These are phyloP conservation scores for Arenaria interpres DNA, from an alignment of 2,113 vertebrate species.

Conservation along the genomic window DNA sequence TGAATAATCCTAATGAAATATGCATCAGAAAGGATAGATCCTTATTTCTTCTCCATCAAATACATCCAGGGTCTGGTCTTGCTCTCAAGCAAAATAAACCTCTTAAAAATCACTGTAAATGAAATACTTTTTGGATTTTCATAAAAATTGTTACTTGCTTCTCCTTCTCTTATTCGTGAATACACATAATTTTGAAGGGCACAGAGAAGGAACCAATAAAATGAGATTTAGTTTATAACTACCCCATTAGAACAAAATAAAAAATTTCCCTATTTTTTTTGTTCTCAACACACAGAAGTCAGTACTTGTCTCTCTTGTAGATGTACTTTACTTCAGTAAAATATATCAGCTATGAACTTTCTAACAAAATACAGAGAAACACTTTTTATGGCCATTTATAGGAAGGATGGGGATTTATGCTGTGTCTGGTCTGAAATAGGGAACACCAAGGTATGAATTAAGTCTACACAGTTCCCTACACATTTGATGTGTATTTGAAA, in stretches of 20 bases:
- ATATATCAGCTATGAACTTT: neutral
- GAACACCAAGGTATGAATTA: neutral
- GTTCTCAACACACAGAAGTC: neutral
- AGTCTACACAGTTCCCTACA: neutral
- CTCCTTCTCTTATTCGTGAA: neutral
- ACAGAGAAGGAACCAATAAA: neutral
- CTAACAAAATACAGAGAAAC: neutral
- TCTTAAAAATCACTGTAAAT: neutral
- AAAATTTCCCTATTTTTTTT: neutral
- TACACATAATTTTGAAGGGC: neutral
- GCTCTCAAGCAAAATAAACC: neutral
- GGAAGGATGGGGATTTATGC: neutral
- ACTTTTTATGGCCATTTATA: neutral
- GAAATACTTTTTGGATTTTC: neutral
- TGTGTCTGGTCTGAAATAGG: neutral
- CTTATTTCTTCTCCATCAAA: neutral
- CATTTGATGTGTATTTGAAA: slow-evolving; percentile 25
- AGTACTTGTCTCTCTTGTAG: neutral
- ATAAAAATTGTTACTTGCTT: neutral
- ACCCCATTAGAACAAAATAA: neutral
- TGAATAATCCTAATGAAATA: neutral
- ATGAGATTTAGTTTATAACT: neutral
- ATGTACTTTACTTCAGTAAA: neutral
- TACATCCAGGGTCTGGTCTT: neutral
- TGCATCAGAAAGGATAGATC: neutral